Evolutionary conservation across 2,888 invertebrate species (phyloP).

Genomic region (Abscondita cerata): DNA sequence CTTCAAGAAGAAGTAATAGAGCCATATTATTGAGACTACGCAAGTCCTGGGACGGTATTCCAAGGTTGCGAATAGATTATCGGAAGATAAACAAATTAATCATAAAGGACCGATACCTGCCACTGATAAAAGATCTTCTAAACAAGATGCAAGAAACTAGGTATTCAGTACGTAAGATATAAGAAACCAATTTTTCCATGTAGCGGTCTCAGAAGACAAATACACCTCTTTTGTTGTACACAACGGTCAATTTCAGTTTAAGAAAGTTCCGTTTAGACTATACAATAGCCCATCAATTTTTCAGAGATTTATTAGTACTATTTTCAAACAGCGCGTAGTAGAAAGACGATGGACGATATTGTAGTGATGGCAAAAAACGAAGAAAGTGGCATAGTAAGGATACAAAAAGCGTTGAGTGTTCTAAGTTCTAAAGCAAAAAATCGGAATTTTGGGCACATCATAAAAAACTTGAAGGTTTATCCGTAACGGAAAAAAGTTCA

Average conservation of each 20-base stretch:
- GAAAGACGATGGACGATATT: not conserved
- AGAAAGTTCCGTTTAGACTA: not conserved
- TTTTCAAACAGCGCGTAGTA: not conserved
- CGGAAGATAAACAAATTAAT: too few species aligned
- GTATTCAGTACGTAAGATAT: not conserved
- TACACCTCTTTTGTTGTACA: not conserved
- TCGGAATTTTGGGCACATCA: not conserved
- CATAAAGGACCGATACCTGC: too few species aligned
- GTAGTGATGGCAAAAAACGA: not conserved
- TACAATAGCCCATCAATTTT: not conserved
- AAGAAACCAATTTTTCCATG: not conserved
- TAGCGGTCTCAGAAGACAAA: not conserved
- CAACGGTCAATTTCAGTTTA: not conserved
- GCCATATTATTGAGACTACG: too few species aligned
- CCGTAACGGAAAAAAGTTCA: not conserved
- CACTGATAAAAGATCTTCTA: too few species aligned
- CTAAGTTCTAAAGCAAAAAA: not conserved
- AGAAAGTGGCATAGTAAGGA: not conserved
- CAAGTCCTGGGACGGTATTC: too few species aligned
- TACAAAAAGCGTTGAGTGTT: not conserved
- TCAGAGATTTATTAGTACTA: not conserved
- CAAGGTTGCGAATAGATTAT: too few species aligned
- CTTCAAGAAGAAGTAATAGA: too few species aligned
- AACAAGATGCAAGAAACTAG: not conserved
- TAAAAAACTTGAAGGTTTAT: not conserved